phyloP scores from a whole-genome alignment of 2,113 vertebrate species.

The Glaucidium brasilianum region DNA sequence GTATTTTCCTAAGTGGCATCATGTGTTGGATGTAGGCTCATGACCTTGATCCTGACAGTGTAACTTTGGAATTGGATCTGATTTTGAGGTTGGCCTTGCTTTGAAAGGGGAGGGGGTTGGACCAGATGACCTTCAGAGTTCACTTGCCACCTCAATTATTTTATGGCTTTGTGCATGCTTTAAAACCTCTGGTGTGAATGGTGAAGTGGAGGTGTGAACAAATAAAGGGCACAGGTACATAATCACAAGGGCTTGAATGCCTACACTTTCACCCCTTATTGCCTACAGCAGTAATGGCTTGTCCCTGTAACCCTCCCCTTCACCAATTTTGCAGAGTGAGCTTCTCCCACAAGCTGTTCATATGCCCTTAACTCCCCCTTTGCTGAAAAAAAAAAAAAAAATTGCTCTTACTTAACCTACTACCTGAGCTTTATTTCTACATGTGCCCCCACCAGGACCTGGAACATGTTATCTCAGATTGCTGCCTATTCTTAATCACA shows the following conservation, averaged over 20 bases:
- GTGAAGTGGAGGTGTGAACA: not conserved
- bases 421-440: not conserved
- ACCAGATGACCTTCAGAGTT: not conserved
- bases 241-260: not conserved
- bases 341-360: not conserved
- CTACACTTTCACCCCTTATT: not conserved
- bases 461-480: not conserved
- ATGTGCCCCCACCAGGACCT: not conserved
- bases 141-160: not conserved
- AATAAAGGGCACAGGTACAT: not conserved
- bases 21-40: accelerated
- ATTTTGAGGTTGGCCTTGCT: not conserved
- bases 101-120: not conserved
- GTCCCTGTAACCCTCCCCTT: not conserved
- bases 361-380: not conserved
- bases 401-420: not conserved
- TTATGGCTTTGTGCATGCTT: not conserved
- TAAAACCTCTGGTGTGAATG: not conserved
- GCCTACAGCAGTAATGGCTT: not conserved
- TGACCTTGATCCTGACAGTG: accelerated
- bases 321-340: not conserved
- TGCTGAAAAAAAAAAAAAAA: not conserved
- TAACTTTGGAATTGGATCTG: not conserved
- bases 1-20: not conserved
- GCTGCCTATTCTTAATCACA: not conserved